phyloP scores from a whole-genome alignment of 2,797 vertebrate species.

The Urophycis tenuis region DNA sequence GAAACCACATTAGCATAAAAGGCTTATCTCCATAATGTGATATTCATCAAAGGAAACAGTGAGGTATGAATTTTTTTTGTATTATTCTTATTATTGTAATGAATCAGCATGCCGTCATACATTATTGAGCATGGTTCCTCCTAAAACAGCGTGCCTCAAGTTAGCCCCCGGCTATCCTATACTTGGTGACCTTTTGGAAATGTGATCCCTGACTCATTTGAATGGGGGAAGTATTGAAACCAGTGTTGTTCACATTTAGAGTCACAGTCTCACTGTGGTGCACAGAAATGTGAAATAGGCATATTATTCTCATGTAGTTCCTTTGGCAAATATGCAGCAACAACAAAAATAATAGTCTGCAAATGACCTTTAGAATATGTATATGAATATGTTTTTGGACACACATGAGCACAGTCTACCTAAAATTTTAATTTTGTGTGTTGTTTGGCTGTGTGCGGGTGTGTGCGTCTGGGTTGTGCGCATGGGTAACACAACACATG shows the following conservation, averaged over 20 bases:
- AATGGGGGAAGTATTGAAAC: constrained; percentile 48
- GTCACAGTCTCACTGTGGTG: constrained; percentile 19
- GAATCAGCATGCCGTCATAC: constrained; percentile 44
- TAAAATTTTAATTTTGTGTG: background rate
- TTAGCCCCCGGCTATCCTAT: constrained; percentile 41
- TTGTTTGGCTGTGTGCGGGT: background rate
- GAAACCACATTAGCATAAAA: constrained; percentile 48
- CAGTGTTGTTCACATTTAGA: constrained; percentile 28
- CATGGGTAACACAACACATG: too few relatives aligned
- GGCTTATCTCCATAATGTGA: constrained; percentile 37
- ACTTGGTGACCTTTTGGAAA: constrained; percentile 60
- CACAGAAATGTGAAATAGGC: constrained; percentile 27
- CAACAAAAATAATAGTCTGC: constrained; percentile 29
- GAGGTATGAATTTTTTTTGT: constrained; percentile 18
- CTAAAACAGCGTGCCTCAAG: constrained; percentile 37
- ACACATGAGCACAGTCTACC: background rate
- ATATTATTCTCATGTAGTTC: constrained; percentile 31
- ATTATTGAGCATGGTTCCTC: constrained; percentile 47
- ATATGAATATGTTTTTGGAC: background rate
- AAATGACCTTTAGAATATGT: constrained; percentile 49
- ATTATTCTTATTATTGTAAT: constrained; percentile 31
- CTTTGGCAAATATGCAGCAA: constrained; percentile 41
- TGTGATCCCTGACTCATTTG: constrained; percentile 52
- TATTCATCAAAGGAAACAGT: constrained; percentile 52
- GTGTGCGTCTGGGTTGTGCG: background rate